Evolutionary conservation across 2,113 vertebrate genomes (phyloP).

Genomic region (Cyprinodon brontotheroides): DNA sequence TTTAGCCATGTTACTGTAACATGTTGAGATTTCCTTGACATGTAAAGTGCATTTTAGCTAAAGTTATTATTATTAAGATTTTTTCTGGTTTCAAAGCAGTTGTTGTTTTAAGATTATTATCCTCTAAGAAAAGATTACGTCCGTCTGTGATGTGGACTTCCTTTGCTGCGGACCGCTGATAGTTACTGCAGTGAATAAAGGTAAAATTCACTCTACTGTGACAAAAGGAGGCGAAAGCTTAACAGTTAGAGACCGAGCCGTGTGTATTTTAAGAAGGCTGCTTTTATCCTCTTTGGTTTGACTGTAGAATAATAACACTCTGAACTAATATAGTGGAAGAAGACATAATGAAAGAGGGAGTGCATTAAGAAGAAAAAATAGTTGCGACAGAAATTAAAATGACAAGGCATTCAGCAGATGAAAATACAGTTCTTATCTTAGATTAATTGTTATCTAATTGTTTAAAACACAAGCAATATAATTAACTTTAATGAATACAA

Average conservation of each 20-base stretch:
- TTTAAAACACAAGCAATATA: not conserved
- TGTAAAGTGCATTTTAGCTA: no score
- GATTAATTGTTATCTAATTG: not conserved
- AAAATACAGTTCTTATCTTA: not conserved
- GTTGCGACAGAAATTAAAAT: not conserved
- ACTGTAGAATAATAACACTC: not conserved
- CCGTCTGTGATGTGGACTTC: slow-evolving; percentile 38
- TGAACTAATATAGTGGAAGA: not conserved
- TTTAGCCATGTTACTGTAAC: no score
- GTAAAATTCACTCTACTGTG: slow-evolving; percentile 34
- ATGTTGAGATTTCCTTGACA: no score
- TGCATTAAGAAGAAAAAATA: not conserved
- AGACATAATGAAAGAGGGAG: not conserved
- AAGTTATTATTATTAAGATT: no score
- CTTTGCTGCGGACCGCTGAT: slow-evolving; percentile 39
- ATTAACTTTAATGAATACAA: not conserved
- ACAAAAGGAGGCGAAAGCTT: slow-evolving; percentile 14
- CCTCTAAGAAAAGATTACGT: slow-evolving; percentile 22
- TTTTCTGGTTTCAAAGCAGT: slow-evolving; percentile 19
- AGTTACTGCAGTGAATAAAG: slow-evolving; percentile 34
- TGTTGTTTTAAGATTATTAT: slow-evolving; percentile 32
- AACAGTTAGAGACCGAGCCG: slow-evolving; percentile 11
- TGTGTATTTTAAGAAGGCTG: slow-evolving; percentile 3
- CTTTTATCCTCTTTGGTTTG: not conserved
- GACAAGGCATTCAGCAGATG: not conserved